Evolutionary conservation across 2,888 invertebrate genomes (phyloP), one percentile per base, ranked within the genome.

Genomic region (Ariolimax columbianus): DNA sequence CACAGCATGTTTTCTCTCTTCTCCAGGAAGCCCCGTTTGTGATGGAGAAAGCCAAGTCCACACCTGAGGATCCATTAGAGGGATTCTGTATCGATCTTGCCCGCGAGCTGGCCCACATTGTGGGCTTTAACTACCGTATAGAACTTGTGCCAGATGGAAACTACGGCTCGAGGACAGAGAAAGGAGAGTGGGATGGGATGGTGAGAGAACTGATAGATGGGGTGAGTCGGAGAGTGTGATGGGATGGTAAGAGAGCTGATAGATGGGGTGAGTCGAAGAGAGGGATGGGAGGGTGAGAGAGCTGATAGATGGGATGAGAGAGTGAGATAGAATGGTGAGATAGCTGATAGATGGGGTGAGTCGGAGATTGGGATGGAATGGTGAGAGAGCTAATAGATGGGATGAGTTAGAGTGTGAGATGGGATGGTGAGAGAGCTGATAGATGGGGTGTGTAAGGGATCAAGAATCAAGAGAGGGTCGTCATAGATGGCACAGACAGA

Each of bases 51-150:
- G 94, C 97, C 91, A 94, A 97, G 91, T 96, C 96, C 88, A 95
- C 97, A 83, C 95, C 95, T 78, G 97, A 97, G 1, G 98, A 97
- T 88, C 96, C 90, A 70, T 93, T 91, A 68, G 93, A 93, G 84
- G 94, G 94, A 0, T 98, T 97, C 92, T 97, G 97, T 51, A 96
- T 98, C 82, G 98, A 98, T 92, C 94, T 98, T 33, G 96, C 98
- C 84, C 95, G 97, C 59, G 97, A 97, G 92, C 95, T 98, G 73
- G 95, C 97, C 23, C 95, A 96, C 92, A 95, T 96, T 91, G 95
- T 97, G 36, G 96, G 96, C 70, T 98, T 98, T 94, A 97, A 96
- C 91, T 98, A 97, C 92, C 96, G 96, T 0, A 97, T 98, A 88
- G 95, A 96, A 72, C 95, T 97, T 80, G 97, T 97, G 92, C 95